Percentiles rank a stretch among this genome's conserved stretches.
These are phyloP conservation scores for Odontomyia ornata DNA, from an alignment of 2,888 invertebrate species.

Conservation along the genomic window DNA sequence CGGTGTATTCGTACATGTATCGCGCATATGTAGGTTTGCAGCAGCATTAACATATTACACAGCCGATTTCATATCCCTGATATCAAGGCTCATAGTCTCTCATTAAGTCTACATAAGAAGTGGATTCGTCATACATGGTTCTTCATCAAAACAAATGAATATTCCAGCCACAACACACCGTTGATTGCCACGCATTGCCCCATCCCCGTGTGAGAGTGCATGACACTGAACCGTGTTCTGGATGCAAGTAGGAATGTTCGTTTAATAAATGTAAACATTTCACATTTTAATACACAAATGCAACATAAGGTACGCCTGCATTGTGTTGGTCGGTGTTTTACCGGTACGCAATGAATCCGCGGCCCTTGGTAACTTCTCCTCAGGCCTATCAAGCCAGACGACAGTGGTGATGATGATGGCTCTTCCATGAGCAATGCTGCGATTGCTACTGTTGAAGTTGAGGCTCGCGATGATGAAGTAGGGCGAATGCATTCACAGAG, in stretches of 20 bases:
- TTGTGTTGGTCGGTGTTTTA: neutral
- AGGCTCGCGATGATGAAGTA: no score
- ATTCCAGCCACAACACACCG: neutral
- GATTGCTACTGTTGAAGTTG: no score
- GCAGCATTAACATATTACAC: conserved; percentile 6
- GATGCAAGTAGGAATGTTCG: neutral
- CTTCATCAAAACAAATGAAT: no score
- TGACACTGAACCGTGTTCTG: neutral
- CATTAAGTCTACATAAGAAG: neutral
- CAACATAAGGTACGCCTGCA: neutral
- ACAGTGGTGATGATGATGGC: no score
- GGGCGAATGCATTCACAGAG: neutral
- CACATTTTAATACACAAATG: neutral
- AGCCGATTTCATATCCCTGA: conserved; percentile 1
- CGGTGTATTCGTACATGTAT: no score
- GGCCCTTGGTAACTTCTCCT: no score
- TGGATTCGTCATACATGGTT: no score
- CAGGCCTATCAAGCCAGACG: no score
- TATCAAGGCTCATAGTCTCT: neutral
- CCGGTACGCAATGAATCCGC: no score
- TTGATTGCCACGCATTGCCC: conserved; percentile 1
- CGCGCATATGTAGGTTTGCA: no score
- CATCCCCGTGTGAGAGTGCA: neutral
- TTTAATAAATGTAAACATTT: conserved; percentile 28
- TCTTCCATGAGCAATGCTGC: no score